phyloP scores from a whole-genome alignment of 2,113 vertebrate genomes.

The Sciurus niger region DNA sequence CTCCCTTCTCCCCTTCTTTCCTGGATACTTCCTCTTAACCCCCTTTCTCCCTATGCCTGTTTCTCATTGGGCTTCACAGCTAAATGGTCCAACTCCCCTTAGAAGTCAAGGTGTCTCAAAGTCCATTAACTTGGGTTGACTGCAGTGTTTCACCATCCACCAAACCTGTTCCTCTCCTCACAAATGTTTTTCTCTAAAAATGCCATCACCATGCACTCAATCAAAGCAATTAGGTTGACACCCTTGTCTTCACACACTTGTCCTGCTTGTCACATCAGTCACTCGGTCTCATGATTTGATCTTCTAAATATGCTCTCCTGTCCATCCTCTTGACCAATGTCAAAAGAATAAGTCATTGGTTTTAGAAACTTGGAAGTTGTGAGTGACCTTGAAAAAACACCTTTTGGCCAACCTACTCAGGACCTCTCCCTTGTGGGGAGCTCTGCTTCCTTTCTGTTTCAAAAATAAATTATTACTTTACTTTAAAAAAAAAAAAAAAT shows the following conservation, averaged over 20 bases:
- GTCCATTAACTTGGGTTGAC: background rate
- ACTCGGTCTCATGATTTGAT: constrained; percentile 19
- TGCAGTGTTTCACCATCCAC: background rate
- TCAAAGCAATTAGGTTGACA: background rate
- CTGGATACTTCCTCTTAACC: background rate
- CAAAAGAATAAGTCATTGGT: constrained; percentile 41
- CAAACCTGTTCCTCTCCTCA: background rate
- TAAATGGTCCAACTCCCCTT: background rate
- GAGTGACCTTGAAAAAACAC: background rate
- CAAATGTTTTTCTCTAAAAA: background rate
- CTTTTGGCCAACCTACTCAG: background rate
- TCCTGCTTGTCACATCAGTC: background rate
- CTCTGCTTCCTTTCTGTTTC: too few relatives aligned
- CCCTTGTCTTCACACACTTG: background rate
- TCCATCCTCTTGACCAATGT: background rate
- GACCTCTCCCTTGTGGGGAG: too few relatives aligned
- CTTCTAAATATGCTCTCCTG: constrained; percentile 22
- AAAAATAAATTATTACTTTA: too few relatives aligned
- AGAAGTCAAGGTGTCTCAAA: background rate
- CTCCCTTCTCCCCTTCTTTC: constrained; percentile 4
- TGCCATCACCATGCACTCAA: background rate
- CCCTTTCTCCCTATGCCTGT: background rate
- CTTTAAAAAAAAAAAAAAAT: background rate
- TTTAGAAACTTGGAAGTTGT: constrained; percentile 50
- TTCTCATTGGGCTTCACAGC: background rate